Percentiles rank a stretch among this genome's conserved stretches.
Conservation (phyloP, 2,888 invertebrate genomes). For the Neoitamus cyanurus region DNA sequence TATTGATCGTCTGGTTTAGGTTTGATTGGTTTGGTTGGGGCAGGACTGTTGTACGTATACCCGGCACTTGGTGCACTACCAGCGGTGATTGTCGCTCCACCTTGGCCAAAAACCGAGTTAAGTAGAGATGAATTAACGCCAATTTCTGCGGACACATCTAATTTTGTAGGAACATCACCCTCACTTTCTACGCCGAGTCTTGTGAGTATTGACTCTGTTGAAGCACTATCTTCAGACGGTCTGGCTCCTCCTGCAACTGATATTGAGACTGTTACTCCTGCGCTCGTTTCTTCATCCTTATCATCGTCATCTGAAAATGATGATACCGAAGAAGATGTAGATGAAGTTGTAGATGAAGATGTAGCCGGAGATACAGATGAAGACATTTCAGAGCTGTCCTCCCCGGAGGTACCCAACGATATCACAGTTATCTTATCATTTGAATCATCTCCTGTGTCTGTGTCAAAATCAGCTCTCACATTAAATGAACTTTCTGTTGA, state of each 20-base stretch:
- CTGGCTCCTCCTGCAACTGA: background rate
- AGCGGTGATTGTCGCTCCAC: background rate
- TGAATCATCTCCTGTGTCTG: background rate
- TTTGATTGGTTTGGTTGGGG: background rate
- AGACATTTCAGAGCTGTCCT: background rate
- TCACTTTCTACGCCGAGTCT: background rate
- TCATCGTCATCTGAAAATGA: background rate
- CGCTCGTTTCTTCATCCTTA: background rate
- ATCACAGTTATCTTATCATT: background rate
- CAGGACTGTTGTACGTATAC: background rate
- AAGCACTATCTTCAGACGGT: background rate
- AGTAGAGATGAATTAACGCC: background rate
- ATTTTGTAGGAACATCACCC: background rate
- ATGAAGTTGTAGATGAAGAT: background rate
- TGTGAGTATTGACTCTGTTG: background rate
- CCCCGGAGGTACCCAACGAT: background rate
- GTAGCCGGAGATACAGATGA: background rate
- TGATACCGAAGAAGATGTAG: background rate
- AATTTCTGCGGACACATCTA: background rate
- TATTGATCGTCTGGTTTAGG: slow-evolving; percentile 1
- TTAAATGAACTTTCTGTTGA: background rate
- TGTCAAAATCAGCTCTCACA: background rate
- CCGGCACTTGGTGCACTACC: background rate
- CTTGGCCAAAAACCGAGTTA: background rate
- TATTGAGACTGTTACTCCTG: background rate